phyloP scores from a whole-genome alignment of 2,113 vertebrate genomes.

The Ophiodon elongatus region DNA sequence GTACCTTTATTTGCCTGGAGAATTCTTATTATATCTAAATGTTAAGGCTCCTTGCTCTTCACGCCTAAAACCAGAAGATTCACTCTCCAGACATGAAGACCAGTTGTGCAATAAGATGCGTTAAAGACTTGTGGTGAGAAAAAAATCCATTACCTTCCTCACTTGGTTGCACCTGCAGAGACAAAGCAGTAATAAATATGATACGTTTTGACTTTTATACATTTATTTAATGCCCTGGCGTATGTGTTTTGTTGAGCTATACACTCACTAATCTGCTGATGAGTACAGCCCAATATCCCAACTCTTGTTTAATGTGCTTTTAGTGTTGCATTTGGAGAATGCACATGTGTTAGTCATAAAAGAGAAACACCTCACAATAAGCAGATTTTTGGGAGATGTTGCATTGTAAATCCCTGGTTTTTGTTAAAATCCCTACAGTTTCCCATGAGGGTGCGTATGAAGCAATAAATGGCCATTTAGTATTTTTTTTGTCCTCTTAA shows the following conservation, averaged over 20 bases:
- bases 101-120: background rate
- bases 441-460: background rate
- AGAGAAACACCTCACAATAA: background rate
- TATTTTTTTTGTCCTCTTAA: background rate
- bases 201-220: background rate
- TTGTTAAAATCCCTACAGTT: background rate
- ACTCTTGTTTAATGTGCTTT: too few relatives aligned
- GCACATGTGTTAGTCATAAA: background rate
- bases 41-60: background rate
- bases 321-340: background rate
- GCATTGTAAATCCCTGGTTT: background rate
- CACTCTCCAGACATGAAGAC: background rate
- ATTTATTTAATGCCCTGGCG: background rate
- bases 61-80: background rate
- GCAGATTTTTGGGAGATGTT: background rate
- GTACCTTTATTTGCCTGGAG: slow-evolving; percentile 52
- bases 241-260: background rate
- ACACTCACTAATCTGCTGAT: too few relatives aligned
- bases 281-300: too few relatives aligned
- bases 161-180: background rate
- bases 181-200: background rate
- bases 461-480: background rate
- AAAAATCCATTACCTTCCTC: slow-evolving; percentile 12
- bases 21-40: slow-evolving; percentile 43
- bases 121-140: background rate